Base-by-base conservation (phyloP, 35 echinoderm and acorn worm genomes). In the Apostichopus parvimensis region DNA sequence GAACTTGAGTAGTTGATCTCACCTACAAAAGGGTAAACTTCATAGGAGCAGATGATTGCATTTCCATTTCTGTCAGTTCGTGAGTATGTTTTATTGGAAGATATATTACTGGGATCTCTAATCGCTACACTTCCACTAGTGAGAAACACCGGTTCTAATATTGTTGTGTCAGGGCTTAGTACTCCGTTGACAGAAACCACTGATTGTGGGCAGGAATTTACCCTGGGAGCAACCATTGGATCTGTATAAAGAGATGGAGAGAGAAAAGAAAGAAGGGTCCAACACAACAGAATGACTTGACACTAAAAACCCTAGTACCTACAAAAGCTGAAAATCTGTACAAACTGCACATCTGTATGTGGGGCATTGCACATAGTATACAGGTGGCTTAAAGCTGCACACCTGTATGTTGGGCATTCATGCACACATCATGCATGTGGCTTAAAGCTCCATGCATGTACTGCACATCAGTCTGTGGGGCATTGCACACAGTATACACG, bases 21-120 rank as follows among this genome's bases (percentile, higher is more conserved):
- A 73, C 70, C 70, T 73, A 73, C 4, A 17, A 73, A 84, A 58
- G 57, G 20, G 55, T n/a, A 84, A 84, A 84, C 55, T 58, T 84
- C 81, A 58, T 84, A 84, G 7, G 81, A 84, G 81, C 81, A 84
- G 23, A 84, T 18, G 4, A 84, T 84, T 22, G 18, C 55, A 0
- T 73, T 73, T 15, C 15, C 70, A 6, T 21, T 5, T 21, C 20
- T 21, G 13, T 73, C 70, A 21, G 20, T 73, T 73, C 70, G 14
- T 21, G 5, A 15, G 70, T 73, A 73, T 73, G 70, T 73, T 73
- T 73, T 15, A 21, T 73, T 73, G 70, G 70, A 73, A 6, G 70
- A 6, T 73, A 21, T 6, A 18, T 6, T 17, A 17, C 14, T 1
- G n/a, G 70, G 70, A 18, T 73, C 5, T 6, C 14, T 73, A 17